Evolutionary conservation across 2,888 invertebrate genomes (phyloP).

Genomic region (Allygus modestus): DNA sequence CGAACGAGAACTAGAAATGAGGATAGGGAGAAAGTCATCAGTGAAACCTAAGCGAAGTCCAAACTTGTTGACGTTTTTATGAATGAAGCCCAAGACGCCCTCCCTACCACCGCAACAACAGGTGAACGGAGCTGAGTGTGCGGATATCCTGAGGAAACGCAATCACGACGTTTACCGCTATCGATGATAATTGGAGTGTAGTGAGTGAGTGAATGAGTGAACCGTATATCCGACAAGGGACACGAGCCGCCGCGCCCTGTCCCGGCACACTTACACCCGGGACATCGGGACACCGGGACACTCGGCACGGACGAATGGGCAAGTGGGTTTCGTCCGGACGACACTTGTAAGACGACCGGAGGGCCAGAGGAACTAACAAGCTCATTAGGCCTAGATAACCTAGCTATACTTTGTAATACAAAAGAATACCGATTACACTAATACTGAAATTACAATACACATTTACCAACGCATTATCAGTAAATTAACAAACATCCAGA

Average conservation of each 20-base stretch:
- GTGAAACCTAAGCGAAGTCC: too few species aligned
- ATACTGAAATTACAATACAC: too few species aligned
- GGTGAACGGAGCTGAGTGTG: conserved; percentile 18
- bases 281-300: neutral
- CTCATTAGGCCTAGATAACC: too few species aligned
- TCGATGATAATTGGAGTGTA: conserved; percentile 30
- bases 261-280: neutral
- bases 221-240: conserved; percentile 38
- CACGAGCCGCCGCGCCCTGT: conserved; percentile 12
- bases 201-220: conserved; percentile 12
- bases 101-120: neutral
- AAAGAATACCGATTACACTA: too few species aligned
- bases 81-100: neutral
- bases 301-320: neutral
- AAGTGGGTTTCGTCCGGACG: neutral
- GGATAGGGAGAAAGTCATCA: too few species aligned
- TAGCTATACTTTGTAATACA: too few species aligned
- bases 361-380: too few species aligned
- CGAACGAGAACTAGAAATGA: too few species aligned
- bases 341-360: too few species aligned
- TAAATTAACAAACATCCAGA: too few species aligned
- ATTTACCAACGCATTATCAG: too few species aligned
- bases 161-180: conserved; percentile 47
- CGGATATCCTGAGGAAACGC: conserved; percentile 59
- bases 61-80: neutral